Conservation (phyloP, 1,140 invertebrate species). For the Drosophila suzukii region DNA sequence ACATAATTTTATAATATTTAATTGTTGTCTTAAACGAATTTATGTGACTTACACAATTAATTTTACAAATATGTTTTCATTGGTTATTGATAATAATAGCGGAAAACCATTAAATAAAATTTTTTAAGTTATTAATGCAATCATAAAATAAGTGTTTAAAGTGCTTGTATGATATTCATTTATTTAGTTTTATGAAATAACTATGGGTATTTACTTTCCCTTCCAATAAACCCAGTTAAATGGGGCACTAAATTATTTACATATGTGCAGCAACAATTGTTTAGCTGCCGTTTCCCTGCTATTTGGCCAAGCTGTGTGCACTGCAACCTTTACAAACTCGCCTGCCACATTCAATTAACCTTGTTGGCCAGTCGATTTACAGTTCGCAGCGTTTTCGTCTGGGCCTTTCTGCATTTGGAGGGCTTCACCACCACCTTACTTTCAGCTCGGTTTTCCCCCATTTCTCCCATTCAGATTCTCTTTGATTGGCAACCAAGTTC, state of each 20-base stretch:
- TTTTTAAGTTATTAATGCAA: no score
- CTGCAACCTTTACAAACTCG: constrained; percentile 37
- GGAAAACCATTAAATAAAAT: no score
- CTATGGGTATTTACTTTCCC: neutral
- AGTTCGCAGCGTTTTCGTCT: constrained; percentile 49
- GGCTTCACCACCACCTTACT: constrained; percentile 57
- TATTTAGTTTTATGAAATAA: no score
- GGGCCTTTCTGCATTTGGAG: constrained; percentile 28
- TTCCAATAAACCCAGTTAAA: neutral
- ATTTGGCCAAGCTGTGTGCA: constrained; percentile 15
- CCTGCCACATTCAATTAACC: constrained; percentile 65
- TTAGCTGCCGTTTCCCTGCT: constrained; percentile 2
- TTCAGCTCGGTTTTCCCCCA: constrained; percentile 13
- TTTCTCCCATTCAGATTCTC: constrained; percentile 23
- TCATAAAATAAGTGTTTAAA: no score
- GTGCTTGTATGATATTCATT: no score
- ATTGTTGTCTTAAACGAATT: no score
- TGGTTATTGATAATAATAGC: no score
- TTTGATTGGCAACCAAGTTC: constrained; percentile 49
- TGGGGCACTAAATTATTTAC: constrained; percentile 1
- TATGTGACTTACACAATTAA: no score
- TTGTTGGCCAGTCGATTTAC: constrained; percentile 53
- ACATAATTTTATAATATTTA: no score
- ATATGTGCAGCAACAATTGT: constrained; percentile 15
- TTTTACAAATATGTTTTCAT: no score